phyloP scores from a whole-genome alignment of 2,797 vertebrate species.

The Discoglossus pictus region DNA sequence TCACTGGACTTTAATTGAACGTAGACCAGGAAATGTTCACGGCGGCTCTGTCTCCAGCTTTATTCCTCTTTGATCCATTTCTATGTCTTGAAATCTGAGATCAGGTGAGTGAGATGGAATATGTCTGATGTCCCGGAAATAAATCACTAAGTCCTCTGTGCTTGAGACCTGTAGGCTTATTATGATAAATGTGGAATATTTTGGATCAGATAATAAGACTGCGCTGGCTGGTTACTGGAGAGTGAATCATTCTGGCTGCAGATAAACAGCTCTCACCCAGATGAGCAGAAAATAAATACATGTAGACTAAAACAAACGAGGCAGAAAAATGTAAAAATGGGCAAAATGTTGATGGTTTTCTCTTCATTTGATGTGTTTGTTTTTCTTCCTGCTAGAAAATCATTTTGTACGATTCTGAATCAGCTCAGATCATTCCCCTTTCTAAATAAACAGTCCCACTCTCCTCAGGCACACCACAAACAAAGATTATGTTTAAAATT shows the following conservation, averaged over 20 bases:
- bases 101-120: constrained; percentile 33
- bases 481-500: no score
- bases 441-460: no score
- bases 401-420: no score
- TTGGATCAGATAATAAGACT: constrained; percentile 13
- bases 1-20: not conserved
- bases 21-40: not conserved
- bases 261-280: constrained; percentile 12
- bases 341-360: not conserved
- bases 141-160: constrained; percentile 20
- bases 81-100: constrained; percentile 34
- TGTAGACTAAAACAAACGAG: constrained; percentile 31
- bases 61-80: constrained; percentile 26
- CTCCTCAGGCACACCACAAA: no score
- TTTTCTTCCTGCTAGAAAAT: not conserved
- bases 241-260: not conserved
- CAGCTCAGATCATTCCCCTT: no score
- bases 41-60: not conserved
- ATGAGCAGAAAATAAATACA: constrained; percentile 32
- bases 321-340: constrained; percentile 16
- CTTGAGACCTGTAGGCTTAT: constrained; percentile 1
- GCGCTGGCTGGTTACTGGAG: not conserved
- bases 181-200: constrained; percentile 35
- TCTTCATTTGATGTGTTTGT: not conserved
- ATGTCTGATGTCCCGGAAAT: constrained; percentile 9